Conservation (phyloP, 2,797 vertebrate genomes). For the Chaetodon trifasciatus region DNA sequence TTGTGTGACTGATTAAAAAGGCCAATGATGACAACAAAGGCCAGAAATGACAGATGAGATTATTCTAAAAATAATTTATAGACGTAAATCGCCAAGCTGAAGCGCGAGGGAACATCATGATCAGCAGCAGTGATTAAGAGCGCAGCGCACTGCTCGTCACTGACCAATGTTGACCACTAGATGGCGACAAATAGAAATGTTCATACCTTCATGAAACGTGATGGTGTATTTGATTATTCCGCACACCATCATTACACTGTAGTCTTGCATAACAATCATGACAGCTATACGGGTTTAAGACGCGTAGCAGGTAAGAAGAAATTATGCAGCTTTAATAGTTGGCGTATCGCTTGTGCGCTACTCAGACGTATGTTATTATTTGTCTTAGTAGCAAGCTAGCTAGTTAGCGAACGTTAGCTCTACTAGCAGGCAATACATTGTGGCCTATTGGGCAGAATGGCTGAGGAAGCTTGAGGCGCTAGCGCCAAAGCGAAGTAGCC, state of each 20-base stretch:
- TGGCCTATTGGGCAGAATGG: slow-evolving; percentile 62
- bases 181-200: slow-evolving; percentile 69
- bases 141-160: slow-evolving; percentile 17
- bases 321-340: neutral
- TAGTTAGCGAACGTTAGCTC: slow-evolving; percentile 52
- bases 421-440: slow-evolving; percentile 43
- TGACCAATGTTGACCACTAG: slow-evolving; percentile 51
- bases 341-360: too few species aligned
- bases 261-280: slow-evolving; percentile 84
- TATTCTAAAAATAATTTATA: neutral
- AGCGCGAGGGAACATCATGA: neutral
- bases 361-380: slow-evolving; percentile 7
- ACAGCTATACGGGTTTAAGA: slow-evolving; percentile 70
- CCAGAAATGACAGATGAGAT: neutral
- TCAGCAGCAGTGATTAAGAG: neutral
- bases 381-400: slow-evolving; percentile 33
- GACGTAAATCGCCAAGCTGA: slow-evolving; percentile 45
- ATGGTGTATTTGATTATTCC: slow-evolving; percentile 79
- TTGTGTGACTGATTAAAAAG: neutral
- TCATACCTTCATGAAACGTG: slow-evolving; percentile 46
- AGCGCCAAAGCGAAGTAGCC: slow-evolving; percentile 39
- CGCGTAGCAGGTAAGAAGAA: slow-evolving; percentile 73
- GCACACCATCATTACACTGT: slow-evolving; percentile 71
- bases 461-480: slow-evolving; percentile 51
- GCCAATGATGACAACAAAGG: neutral